phyloP scores from a whole-genome alignment of 1,140 invertebrate genomes.

The Papilio helenus region DNA sequence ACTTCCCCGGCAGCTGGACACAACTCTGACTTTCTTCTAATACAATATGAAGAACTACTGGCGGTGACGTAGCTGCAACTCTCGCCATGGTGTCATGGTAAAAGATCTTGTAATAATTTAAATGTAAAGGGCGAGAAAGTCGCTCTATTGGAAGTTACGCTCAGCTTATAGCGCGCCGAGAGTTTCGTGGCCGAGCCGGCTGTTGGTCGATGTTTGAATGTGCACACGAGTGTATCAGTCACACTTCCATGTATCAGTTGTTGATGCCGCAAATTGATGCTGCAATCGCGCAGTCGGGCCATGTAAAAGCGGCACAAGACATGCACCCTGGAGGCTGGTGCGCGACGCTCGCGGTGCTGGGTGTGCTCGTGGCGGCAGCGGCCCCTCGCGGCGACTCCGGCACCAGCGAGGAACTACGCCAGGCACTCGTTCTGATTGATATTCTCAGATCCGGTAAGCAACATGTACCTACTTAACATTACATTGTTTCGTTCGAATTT shows the following conservation, averaged over 20 bases:
- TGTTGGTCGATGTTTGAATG: not conserved
- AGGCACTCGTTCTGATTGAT: conserved; percentile 15
- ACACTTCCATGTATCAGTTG: not conserved
- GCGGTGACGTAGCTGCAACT: not conserved
- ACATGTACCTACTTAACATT: no score
- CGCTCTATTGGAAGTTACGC: not conserved
- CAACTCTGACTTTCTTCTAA: not conserved
- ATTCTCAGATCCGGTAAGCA: conserved; percentile 24
- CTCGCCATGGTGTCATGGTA: not conserved
- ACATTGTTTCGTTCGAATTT: no score
- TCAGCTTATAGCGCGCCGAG: not conserved
- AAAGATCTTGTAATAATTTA: not conserved
- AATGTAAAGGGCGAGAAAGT: not conserved
- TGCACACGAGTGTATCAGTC: not conserved
- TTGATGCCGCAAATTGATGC: not conserved
- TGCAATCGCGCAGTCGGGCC: not conserved
- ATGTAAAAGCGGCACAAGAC: no score
- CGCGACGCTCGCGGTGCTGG: not conserved
- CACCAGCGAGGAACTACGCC: conserved; percentile 3
- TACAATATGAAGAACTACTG: not conserved
- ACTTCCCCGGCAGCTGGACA: not conserved
- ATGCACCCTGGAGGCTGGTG: not conserved
- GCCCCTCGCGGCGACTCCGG: not conserved
- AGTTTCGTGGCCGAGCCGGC: not conserved
- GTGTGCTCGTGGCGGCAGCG: not conserved